Evolutionary conservation across 2,888 invertebrate species (phyloP), one percentile per base, ranked within the genome.

Genomic region (Microchrysa polita): DNA sequence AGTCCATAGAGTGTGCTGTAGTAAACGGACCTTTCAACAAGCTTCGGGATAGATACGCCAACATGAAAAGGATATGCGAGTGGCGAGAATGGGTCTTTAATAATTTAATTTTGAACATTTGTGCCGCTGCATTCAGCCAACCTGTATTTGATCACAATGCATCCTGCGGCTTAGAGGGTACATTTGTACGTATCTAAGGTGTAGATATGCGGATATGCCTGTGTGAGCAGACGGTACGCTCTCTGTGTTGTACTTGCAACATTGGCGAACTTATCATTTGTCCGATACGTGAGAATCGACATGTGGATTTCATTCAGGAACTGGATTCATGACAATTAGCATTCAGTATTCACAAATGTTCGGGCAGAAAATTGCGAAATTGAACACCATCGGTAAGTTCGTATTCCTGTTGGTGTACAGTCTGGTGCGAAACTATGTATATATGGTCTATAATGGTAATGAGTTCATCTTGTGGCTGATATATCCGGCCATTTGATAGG

Each of bases 81-180:
- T 34, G 27, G 4, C 27, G 27, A 34, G 16, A 57, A 40, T 14
- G 57, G 42, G 10, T 69, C 55, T 69, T 69, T 69, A 69, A 69
- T 69, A 69, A 69, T 69, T 69, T 69, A 69, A 57, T 69, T 69
- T 69, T 34, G 20, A 67, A 27, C 34, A 67, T 53, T 67, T 53
- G 34, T 44, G 9, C 67, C n/a, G 7, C 12, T 59, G 23, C 23
- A 59, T 59, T 59, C n/a, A 23, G 5, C 27, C 27, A 34, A 34
- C 27, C 27, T 5, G 42, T 44, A 65, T 65, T 65, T 65, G 48
- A 9, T 48, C 12, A 7, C 12, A 44, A 20, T 65, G 48, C 44
- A 40, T 9, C 40, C n/a, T n/a, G 22, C 40, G 40, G 12, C 14
- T 2, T 7, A n/a, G 12, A 12, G 14, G 23, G 16, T 5, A 20